Evolutionary conservation across 2,113 vertebrate species (phyloP).

Genomic region (Laterallus jamaicensis): DNA sequence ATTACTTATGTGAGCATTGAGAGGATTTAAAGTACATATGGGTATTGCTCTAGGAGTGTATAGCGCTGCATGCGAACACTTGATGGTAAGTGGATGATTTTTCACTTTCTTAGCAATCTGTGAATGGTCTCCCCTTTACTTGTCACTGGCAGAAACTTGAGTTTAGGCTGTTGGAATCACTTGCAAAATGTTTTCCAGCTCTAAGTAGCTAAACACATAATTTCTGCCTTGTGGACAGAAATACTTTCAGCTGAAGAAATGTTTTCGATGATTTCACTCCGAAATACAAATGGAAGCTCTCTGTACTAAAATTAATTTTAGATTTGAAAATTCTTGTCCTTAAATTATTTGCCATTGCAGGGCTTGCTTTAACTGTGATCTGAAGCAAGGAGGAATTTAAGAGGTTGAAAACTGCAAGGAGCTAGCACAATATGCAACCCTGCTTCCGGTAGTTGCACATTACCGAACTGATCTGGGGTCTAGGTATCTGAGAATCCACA

Average conservation of each 20-base stretch:
- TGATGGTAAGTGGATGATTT: background rate
- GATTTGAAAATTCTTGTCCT: background rate
- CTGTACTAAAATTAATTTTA: background rate
- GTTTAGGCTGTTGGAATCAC: background rate
- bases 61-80: accelerated
- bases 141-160: background rate
- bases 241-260: background rate
- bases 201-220: background rate
- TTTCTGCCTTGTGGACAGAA: background rate
- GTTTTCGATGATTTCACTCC: background rate
- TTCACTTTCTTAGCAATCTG: background rate
- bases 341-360: background rate
- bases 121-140: background rate
- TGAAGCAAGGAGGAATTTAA: background rate
- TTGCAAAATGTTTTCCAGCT: background rate
- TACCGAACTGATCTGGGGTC: background rate
- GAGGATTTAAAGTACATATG: background rate
- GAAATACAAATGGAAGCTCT: background rate
- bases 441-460: background rate
- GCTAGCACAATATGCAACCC: background rate
- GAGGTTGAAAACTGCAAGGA: background rate
- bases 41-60: background rate
- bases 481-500: background rate
- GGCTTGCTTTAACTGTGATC: background rate
- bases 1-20: background rate